Conservation (phyloP, 2,113 vertebrate genomes). For the Chamaea fasciata region DNA sequence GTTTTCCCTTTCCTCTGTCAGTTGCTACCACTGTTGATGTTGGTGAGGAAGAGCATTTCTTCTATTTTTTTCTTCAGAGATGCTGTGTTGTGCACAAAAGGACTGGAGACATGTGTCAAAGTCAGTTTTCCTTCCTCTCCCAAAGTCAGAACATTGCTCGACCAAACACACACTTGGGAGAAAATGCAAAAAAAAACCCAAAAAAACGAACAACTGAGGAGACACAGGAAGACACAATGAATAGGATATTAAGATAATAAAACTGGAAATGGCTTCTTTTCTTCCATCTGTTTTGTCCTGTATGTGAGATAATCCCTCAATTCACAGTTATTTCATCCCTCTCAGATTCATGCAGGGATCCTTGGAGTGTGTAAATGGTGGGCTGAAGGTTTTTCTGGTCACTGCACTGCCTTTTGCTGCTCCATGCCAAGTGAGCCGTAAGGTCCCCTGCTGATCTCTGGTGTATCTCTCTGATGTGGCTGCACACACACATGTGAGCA, state of each 20-base stretch:
- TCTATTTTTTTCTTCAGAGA: not conserved
- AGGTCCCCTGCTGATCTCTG: not conserved
- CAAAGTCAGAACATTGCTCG: not conserved
- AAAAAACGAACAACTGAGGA: not conserved
- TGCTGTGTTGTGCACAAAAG: not conserved
- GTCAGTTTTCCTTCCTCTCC: not conserved
- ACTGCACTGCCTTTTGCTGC: not conserved
- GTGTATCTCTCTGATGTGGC: not conserved
- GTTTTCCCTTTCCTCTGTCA: not conserved
- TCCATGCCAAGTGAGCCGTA: not conserved
- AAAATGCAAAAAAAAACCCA: not conserved
- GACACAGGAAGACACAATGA: not conserved
- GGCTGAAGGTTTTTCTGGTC: not conserved
- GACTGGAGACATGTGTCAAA: not conserved
- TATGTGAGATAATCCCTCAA: not conserved
- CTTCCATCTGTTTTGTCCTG: not conserved
- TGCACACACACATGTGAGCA: accelerated
- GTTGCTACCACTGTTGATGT: not conserved
- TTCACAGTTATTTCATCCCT: not conserved
- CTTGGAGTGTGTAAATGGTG: not conserved
- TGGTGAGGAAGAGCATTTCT: not conserved
- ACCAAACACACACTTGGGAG: not conserved
- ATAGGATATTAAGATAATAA: not conserved
- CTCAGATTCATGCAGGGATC: not conserved
- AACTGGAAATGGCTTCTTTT: not conserved